Evolutionary conservation across 2,113 vertebrate species (phyloP).

Genomic region (Naja naja): DNA sequence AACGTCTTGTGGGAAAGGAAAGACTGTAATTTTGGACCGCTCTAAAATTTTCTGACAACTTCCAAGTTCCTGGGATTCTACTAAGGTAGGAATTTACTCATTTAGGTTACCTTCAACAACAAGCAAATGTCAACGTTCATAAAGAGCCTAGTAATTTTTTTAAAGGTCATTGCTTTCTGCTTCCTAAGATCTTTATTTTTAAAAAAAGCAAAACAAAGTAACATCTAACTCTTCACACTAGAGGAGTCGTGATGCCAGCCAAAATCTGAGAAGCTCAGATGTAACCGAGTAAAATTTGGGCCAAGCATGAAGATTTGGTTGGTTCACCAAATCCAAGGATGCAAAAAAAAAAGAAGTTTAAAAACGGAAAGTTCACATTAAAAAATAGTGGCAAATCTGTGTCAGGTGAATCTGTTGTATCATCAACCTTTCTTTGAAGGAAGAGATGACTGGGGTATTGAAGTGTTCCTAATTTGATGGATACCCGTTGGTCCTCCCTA

Average conservation of each 20-base stretch:
- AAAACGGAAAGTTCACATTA: background rate
- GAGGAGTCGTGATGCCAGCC: background rate
- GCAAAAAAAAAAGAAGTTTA: background rate
- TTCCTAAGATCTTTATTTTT: background rate
- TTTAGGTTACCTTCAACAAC: accelerated
- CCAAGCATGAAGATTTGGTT: background rate
- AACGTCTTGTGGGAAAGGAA: accelerated
- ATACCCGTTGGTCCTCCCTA: background rate
- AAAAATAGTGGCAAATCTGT: background rate
- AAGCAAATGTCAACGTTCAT: background rate
- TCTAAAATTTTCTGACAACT: background rate
- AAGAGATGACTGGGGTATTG: background rate
- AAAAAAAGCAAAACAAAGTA: background rate
- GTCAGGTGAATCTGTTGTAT: no score
- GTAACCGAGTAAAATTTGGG: background rate
- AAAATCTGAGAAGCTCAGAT: background rate
- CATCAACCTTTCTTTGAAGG: background rate
- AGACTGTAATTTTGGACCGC: accelerated
- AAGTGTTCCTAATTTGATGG: background rate
- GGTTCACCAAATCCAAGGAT: background rate
- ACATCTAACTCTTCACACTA: background rate
- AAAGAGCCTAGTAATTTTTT: background rate
- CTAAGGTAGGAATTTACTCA: slow-evolving; percentile 51
- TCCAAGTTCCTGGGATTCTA: background rate
- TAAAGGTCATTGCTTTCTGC: background rate